Percentiles rank a stretch among this genome's conserved stretches.
Evolutionary conservation across 2,113 vertebrate species (phyloP).

Genomic region (Brachyhypopomus gauderio): DNA sequence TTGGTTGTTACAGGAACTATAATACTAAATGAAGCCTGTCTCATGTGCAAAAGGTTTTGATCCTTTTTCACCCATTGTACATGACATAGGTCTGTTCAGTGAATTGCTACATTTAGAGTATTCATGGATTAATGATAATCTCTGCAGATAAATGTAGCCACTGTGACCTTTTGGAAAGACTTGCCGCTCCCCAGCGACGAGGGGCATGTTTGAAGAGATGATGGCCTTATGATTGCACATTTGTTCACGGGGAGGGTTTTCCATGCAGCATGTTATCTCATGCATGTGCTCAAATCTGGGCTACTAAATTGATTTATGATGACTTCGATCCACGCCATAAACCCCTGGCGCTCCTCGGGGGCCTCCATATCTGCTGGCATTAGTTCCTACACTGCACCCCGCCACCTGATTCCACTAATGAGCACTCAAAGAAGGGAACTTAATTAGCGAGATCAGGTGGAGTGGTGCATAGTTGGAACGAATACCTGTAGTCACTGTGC

Average conservation of each 20-base stretch:
- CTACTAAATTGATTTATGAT: slow-evolving; percentile 22
- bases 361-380: slow-evolving; percentile 19
- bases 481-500: slow-evolving; percentile 1
- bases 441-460: slow-evolving; percentile 26
- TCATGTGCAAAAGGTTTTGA: too few species aligned
- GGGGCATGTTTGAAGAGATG: slow-evolving; percentile 27
- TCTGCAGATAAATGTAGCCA: too few species aligned
- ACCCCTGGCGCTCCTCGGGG: slow-evolving; percentile 5
- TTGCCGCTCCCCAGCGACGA: neutral
- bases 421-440: slow-evolving; percentile 9
- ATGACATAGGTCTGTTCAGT: too few species aligned
- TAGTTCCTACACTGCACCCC: slow-evolving; percentile 20
- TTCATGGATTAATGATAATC: neutral
- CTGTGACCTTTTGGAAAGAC: neutral
- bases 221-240: neutral
- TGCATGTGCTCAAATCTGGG: slow-evolving; percentile 1
- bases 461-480: slow-evolving; percentile 31
- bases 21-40: too few species aligned
- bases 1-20: too few species aligned
- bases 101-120: too few species aligned
- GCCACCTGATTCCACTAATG: slow-evolving; percentile 22
- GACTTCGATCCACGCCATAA: slow-evolving; percentile 18
- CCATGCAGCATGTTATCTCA: neutral
- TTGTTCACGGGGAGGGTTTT: neutral
- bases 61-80: too few species aligned